Evolutionary conservation across 2,797 vertebrate species (phyloP).

Genomic region (Mus caroli): DNA sequence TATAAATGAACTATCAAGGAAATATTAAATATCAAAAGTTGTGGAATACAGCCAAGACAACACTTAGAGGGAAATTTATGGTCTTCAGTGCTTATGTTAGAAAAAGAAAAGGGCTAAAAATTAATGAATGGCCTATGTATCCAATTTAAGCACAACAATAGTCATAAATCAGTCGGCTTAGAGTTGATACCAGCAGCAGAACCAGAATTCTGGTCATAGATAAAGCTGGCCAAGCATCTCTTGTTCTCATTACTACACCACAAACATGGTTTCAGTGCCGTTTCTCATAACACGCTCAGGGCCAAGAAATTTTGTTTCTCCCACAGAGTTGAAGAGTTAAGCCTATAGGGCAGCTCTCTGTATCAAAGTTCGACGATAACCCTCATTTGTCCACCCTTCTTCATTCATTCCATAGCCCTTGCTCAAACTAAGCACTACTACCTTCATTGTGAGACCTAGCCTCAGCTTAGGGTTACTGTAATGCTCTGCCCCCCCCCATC

Average conservation of each 20-base stretch:
- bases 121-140: constrained; percentile 29
- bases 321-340: not conserved
- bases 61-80: constrained; percentile 61
- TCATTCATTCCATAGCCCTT: not conserved
- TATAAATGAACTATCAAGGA: constrained; percentile 63
- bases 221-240: not conserved
- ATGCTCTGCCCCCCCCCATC: no score
- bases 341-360: not conserved
- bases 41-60: constrained; percentile 59
- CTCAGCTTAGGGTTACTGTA: not conserved
- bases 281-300: not conserved
- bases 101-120: constrained; percentile 49
- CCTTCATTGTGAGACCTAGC: not conserved
- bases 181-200: not conserved
- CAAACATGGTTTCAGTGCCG: rapidly evolving
- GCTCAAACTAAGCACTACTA: not conserved
- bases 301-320: not conserved
- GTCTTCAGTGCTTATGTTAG: constrained; percentile 26
- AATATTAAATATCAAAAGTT: constrained; percentile 61
- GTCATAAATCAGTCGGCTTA: not conserved
- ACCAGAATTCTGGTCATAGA: not conserved
- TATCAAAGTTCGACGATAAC: not conserved
- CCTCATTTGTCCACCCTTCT: not conserved
- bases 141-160: not conserved
- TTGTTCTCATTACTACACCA: rapidly evolving